Conservation (phyloP, 2,888 invertebrate genomes). For the Pachliopta kotzebuea region DNA sequence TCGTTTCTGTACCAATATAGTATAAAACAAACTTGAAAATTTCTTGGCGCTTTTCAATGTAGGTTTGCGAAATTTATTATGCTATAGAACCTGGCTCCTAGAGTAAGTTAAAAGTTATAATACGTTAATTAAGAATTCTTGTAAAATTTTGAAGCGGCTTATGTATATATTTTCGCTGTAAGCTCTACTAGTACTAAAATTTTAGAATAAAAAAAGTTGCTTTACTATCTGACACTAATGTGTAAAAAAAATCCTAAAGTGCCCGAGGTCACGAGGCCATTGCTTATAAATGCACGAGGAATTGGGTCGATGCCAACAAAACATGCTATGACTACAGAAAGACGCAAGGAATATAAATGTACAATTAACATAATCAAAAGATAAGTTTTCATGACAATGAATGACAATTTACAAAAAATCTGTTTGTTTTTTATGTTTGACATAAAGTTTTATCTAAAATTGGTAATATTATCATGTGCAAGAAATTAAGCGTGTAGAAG, state of each 20-base stretch:
- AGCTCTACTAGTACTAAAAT: too few species aligned
- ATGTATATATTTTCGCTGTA: too few species aligned
- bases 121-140: background rate
- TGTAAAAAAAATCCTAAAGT: slow-evolving; percentile 21
- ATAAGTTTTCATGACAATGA: slow-evolving; percentile 3
- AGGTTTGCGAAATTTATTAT: background rate
- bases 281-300: slow-evolving; percentile 26
- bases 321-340: slow-evolving; percentile 19
- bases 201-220: slow-evolving; percentile 15
- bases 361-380: slow-evolving; percentile 20
- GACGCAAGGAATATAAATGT: slow-evolving; percentile 25
- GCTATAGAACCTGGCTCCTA: too few species aligned
- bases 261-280: slow-evolving; percentile 26
- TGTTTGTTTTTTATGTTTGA: background rate
- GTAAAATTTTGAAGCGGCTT: too few species aligned
- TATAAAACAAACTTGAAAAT: slow-evolving; percentile 5
- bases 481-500: background rate
- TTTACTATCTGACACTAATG: slow-evolving; percentile 27
- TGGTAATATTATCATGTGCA: background rate
- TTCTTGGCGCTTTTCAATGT: slow-evolving; percentile 6
- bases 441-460: background rate
- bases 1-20: slow-evolving; percentile 7
- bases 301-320: slow-evolving; percentile 30
- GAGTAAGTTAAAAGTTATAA: background rate
- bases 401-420: slow-evolving; percentile 3